Evolutionary conservation across 2,888 invertebrate genomes (phyloP).

Genomic region (Caenorhabditis sp.): DNA sequence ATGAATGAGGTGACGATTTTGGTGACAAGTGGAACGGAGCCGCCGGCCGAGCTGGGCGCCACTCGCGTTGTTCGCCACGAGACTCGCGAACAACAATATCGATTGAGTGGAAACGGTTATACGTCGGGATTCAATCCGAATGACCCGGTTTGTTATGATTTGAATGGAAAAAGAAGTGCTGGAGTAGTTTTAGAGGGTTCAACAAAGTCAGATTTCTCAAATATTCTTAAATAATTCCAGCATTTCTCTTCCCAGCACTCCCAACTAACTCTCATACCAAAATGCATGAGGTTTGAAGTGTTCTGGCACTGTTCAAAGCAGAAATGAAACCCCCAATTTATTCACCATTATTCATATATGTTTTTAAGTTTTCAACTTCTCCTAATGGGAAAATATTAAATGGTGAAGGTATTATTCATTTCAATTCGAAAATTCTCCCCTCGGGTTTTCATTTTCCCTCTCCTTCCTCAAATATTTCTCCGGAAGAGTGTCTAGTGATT

Average conservation of each 20-base stretch:
- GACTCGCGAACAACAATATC: conserved; percentile 57
- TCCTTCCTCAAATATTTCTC: too few relatives aligned
- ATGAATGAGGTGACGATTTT: conserved; percentile 39
- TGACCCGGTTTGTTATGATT: conserved; percentile 53
- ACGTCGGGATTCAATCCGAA: conserved; percentile 59
- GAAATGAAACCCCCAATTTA: background rate
- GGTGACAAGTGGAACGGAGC: conserved; percentile 22
- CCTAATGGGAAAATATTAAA: background rate
- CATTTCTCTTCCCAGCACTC: background rate
- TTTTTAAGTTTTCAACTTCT: background rate
- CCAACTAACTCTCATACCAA: background rate
- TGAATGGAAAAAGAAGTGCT: background rate
- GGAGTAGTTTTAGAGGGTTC: background rate
- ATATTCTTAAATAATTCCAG: background rate
- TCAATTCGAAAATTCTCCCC: background rate
- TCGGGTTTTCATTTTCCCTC: background rate
- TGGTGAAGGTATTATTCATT: background rate
- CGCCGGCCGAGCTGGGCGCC: conserved; percentile 27
- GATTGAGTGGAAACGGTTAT: conserved; percentile 57
- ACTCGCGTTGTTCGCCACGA: conserved; percentile 55
- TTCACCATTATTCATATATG: background rate
- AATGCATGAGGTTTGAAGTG: conserved; percentile 1
- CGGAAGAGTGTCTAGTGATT: background rate
- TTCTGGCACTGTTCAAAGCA: background rate
- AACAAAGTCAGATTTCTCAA: background rate